These are phyloP conservation scores for Bombyx mandarina DNA, from an alignment of 1,140 invertebrate genomes.

Conservation along the genomic window DNA sequence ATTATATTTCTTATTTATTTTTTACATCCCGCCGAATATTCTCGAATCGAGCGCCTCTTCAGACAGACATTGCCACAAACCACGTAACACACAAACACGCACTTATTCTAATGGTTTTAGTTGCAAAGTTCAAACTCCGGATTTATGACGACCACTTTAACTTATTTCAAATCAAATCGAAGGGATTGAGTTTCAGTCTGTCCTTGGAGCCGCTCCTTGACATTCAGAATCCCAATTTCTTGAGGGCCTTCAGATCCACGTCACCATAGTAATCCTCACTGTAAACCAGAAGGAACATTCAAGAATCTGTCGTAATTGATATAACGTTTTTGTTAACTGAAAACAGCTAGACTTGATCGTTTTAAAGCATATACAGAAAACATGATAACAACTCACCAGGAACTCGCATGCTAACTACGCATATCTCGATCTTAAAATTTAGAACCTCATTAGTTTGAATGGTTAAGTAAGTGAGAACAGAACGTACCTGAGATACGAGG, in stretches of 20 bases:
- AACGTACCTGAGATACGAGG: conserved; percentile 15
- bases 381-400: too few species aligned
- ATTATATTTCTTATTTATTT: too few species aligned
- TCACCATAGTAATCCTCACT: conserved; percentile 90
- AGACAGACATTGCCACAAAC: conserved; percentile 29
- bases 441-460: not conserved
- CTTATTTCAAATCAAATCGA: conserved; percentile 40
- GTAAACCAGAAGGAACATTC: conserved; percentile 33
- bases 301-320: too few species aligned
- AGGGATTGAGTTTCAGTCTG: conserved; percentile 60
- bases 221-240: conserved; percentile 81
- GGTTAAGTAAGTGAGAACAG: conserved; percentile 1
- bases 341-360: too few species aligned
- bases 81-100: conserved; percentile 7
- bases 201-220: conserved; percentile 57
- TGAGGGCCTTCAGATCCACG: conserved; percentile 84
- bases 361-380: too few species aligned
- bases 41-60: conserved; percentile 43
- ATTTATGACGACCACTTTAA: not conserved
- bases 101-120: not conserved
- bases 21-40: not conserved
- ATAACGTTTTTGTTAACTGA: too few species aligned
- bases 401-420: not conserved
- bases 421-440: not conserved
- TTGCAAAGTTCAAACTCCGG: not conserved